Evolutionary conservation across 2,113 vertebrate species (phyloP).

Genomic region (Anoura caudifer): DNA sequence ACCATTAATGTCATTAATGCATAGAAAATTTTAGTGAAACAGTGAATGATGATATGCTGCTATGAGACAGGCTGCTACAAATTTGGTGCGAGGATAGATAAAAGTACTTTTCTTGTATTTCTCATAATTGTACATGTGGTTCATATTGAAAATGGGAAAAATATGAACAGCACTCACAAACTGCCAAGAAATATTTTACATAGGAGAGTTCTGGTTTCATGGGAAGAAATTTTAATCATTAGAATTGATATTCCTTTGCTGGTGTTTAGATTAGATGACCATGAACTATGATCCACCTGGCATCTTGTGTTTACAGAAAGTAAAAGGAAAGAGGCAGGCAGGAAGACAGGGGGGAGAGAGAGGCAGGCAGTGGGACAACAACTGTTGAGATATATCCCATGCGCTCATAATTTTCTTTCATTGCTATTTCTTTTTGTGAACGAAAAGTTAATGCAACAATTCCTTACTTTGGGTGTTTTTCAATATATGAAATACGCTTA

Average conservation of each 20-base stretch:
- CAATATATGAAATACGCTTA: background rate
- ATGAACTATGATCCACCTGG: background rate
- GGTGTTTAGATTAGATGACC: constrained; percentile 30
- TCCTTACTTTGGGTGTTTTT: background rate
- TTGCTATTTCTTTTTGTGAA: background rate
- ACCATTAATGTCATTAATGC: background rate
- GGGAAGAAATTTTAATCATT: constrained; percentile 65
- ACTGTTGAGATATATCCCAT: background rate
- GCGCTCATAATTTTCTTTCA: background rate
- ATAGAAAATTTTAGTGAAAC: background rate
- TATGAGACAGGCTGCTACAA: constrained; percentile 19
- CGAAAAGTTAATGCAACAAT: background rate
- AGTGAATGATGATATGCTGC: background rate
- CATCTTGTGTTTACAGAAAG: background rate
- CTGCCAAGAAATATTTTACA: constrained; percentile 62
- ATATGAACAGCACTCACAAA: constrained; percentile 42
- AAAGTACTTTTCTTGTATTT: constrained; percentile 19
- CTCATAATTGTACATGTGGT: background rate
- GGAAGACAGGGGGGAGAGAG: no score
- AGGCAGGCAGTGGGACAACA: background rate
- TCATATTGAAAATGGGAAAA: constrained; percentile 16
- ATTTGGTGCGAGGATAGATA: constrained; percentile 56
- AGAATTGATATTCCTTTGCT: constrained; percentile 39
- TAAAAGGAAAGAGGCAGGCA: background rate
- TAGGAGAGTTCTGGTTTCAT: constrained; percentile 66